Base-by-base conservation (phyloP, 2,113 vertebrate species). In the Centropus unirufus region DNA sequence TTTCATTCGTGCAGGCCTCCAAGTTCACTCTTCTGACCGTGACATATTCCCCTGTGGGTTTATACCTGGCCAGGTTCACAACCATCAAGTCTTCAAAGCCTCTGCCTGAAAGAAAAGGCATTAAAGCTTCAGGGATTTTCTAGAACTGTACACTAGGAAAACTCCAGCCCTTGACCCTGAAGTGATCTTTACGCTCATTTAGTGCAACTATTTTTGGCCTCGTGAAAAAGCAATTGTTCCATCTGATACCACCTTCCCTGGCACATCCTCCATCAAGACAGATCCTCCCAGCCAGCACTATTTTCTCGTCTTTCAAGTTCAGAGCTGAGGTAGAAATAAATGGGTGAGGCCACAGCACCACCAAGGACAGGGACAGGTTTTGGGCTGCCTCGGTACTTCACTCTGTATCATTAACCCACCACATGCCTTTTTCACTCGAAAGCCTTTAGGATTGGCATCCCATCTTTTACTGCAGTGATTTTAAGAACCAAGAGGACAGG, bases 1-100 rank as follows among this genome's bases (percentile, higher is more conserved):
- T 99, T 97, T 99, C 99, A 14, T 99, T 99, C 32, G 99, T 99
- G 96, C 99, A 99, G 9, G 98, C 98, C 97, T 99, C 99, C 93
- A 99, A 75, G 96, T 99, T 98, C 61, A 99, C 98, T 64, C 99
- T 97, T 29, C 99, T 98, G 63, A 99, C 98, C 9, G 99, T 98
- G 17, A 99, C 98, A 9, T 99, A 98, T 52, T 99, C 98, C 55
- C 98, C 98, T 0, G 98, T 98, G 77, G 99, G 98, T 96, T 97
- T 98, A 84, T 99, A 99, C 79, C 97, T 98, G 82, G 98, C 99
- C 93, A 99, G 95, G 93, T 99, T 99, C 90, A 99, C 99, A 8
- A 98, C 98, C 99, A 99, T 99, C 97, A 99, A 95, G 52, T 99
- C 98, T 83, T 99, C 99, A 97, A 99, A 98, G 42, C 99, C 99